Evolutionary conservation across 1,140 invertebrate species (phyloP), one percentile per base, ranked within the genome.

Genomic region (Lasioglossum baleicum): DNA sequence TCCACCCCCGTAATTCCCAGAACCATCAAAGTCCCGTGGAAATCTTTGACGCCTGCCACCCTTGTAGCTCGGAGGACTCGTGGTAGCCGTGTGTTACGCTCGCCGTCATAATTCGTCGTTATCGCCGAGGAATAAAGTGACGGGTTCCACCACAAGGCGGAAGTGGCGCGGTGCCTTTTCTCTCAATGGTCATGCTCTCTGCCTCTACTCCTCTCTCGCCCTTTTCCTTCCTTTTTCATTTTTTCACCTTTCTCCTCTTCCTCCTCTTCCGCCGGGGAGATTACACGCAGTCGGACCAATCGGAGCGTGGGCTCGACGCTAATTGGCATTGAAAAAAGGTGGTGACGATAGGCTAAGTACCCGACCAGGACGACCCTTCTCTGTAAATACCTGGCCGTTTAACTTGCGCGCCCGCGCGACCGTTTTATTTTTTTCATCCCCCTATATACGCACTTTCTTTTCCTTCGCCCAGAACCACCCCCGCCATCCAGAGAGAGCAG

Each of bases 311-410:
- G 79, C 81, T 22, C 56, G 83, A 80, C 87, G 88, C 85, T 92
- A 92, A 92, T 92, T 92, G 91, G 91, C 89, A 92, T 92, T 92
- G 90, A 92, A 88, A 90, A 91, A 91, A 92, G 91, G 91, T 91
- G 91, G 82, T 88, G 90, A 90, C 87, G 88, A 90, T 88, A 81
- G 44, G 87, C 86, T 86, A 88, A 90, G 90, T 89, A 87, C 80
- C 82, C 80, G 65, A 65, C 67, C 67, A 42, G 69, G 70, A 79
- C 76, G 69, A 79, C 71, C 71, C 77, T 53, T 80, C 71, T 48
- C 71, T 48, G 63, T 80, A 74, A 60, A 80, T 73, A 74, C 60
- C 51, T 73, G 58, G 35, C 67, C 51, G 66, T 56, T 75, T 66
- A 74, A 80, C 40, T 48, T 70, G 61, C 56, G 35, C 63, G 42